These are phyloP conservation scores for Falcunculus frontatus DNA, from an alignment of 2,113 vertebrate genomes.

Conservation along the genomic window DNA sequence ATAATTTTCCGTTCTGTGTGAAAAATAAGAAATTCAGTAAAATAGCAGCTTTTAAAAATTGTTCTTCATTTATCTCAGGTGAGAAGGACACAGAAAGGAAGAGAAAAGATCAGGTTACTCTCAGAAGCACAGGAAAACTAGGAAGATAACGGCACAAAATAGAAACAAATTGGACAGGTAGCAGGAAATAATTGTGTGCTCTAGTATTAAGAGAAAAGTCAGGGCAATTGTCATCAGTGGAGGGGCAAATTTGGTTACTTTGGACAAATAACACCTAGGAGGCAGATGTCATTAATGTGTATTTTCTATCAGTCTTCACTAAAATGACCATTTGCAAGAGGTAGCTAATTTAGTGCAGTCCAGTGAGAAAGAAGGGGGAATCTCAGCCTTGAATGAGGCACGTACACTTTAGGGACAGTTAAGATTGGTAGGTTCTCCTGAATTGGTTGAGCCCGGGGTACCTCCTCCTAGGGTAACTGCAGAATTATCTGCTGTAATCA, in stretches of 20 bases:
- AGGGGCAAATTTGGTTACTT: background rate
- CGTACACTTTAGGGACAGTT: background rate
- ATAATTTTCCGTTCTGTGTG: background rate
- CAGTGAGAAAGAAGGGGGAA: background rate
- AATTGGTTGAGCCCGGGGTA: rapidly evolving
- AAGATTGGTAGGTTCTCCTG: background rate
- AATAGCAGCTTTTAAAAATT: background rate
- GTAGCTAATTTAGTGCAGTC: background rate
- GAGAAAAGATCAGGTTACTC: background rate
- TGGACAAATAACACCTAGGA: background rate
- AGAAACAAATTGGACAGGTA: background rate
- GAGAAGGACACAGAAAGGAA: background rate
- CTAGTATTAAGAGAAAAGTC: background rate
- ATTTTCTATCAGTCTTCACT: background rate
- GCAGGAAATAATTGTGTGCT: background rate
- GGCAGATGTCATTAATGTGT: background rate
- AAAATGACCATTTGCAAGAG: background rate
- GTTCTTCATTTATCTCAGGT: background rate
- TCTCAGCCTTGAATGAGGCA: background rate
- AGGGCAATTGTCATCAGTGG: background rate
- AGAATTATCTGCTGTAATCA: background rate
- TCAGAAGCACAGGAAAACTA: background rate
- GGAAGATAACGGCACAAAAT: background rate
- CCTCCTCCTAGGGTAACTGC: background rate
- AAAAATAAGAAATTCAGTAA: background rate